A percentile compares a stretch with the other conserved stretches of the same genome.
phyloP scores from a whole-genome alignment of 2,113 vertebrate genomes.

The Ceyx margarethae region DNA sequence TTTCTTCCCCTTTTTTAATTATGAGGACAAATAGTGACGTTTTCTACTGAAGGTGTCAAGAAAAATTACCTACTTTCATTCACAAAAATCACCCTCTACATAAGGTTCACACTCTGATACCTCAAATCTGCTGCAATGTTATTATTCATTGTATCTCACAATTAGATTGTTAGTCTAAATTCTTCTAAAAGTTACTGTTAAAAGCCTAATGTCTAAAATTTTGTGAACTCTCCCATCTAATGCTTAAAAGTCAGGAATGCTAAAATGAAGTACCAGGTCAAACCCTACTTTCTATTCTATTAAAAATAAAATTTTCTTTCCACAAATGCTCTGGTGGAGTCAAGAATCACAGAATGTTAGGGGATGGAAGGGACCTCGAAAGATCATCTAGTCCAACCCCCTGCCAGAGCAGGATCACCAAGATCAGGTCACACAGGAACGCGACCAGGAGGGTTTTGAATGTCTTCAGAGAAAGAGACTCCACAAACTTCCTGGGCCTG shows the following conservation, averaged over 20 bases:
- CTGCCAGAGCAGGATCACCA: no score
- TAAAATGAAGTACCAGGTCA: background rate
- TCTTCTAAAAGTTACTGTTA: background rate
- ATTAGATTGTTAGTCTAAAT: background rate
- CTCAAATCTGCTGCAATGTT: background rate
- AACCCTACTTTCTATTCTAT: background rate
- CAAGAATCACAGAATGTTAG: no score
- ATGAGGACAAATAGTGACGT: background rate
- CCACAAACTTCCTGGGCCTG: no score
- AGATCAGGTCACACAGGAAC: no score
- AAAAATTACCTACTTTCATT: background rate
- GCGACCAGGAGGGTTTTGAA: no score
- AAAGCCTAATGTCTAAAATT: background rate
- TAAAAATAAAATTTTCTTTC: background rate
- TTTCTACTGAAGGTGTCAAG: background rate
- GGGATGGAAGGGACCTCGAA: no score
- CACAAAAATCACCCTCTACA: background rate
- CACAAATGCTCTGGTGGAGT: no score
- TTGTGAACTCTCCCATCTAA: background rate
- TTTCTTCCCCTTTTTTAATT: background rate
- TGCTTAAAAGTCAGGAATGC: background rate
- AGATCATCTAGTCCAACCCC: no score
- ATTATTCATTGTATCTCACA: background rate
- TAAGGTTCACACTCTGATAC: background rate
- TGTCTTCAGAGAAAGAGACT: no score